Evolutionary conservation across 2,113 vertebrate genomes (phyloP).

Genomic region (Sarotherodon lohbergeri): DNA sequence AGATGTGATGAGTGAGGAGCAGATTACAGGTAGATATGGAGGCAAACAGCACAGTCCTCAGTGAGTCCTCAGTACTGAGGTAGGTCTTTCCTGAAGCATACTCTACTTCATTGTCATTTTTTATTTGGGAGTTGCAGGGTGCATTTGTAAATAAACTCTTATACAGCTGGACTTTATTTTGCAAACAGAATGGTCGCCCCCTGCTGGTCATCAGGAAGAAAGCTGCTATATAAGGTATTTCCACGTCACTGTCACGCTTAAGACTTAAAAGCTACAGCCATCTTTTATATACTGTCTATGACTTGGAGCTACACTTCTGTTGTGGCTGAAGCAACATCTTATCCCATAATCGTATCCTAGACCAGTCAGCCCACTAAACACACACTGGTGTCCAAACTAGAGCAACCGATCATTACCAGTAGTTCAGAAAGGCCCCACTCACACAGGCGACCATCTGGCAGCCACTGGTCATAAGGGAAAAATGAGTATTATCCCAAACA

Average conservation of each 20-base stretch:
- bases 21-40: too few relatives aligned
- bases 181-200: not conserved
- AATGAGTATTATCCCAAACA: accelerated
- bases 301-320: not conserved
- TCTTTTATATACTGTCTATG: not conserved
- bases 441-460: not conserved
- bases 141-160: not conserved
- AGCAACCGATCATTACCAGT: not conserved
- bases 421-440: not conserved
- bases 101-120: accelerated
- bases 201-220: not conserved
- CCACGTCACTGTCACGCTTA: accelerated
- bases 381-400: not conserved
- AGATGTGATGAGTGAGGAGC: not conserved
- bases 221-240: not conserved
- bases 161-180: not conserved
- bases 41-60: too few relatives aligned
- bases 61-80: accelerated
- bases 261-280: not conserved
- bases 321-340: accelerated
- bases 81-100: not conserved
- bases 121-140: accelerated
- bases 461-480: not conserved
- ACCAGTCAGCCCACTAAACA: not conserved
- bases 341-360: accelerated